Base-by-base conservation (phyloP, 2,888 invertebrate species). In the Cerastis rubricosa region DNA sequence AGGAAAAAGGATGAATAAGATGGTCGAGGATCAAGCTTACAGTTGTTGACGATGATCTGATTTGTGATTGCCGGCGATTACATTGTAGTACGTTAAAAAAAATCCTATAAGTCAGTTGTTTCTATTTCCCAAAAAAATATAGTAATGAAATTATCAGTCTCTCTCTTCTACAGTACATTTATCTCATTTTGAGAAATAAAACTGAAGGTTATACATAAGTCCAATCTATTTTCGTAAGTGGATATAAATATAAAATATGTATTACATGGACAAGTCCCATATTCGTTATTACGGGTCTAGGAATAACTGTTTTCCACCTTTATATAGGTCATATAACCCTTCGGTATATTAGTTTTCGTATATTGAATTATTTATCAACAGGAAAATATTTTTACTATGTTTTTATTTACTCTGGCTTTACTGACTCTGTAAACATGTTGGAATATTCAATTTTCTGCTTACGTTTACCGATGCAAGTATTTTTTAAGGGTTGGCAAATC, bases 271-370 rank as follows among this genome's bases (percentile, higher is more conserved):
- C 40, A 78, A 73, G 51, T 45, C 22, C 40, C 70, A 74, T 77
- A 76, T 64, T 68, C 35, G 59, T 78, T 87, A 85, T 78, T 76
- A 75, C 66, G 76, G 86, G 63, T 75, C 76, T 80, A 78, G 81
- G 40, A 74, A 81, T 87, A 75, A 80, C 80, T 74, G 74, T 78
- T 25, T 59, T 22, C 22, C 47, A 78, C 72, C 51, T 83, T 76
- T 80, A 83, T 78, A 35, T 78, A 74, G 78, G 67, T 63, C 77
- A 75, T 86, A 87, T 80, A 87, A 81, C 80, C 86, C 78, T 80
- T 71, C 68, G 57, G 9, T 47, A 43, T 76, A 80, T 69, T 71
- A 81, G 79, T 73, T 51, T 70, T 65, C 76, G 12, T 76, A 69
- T 80, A 84, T 73, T 73, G 78, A 71, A 81, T 74, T 64, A 71